Conservation (phyloP, 2,113 vertebrate genomes). For the Eubucco bourcierii region DNA sequence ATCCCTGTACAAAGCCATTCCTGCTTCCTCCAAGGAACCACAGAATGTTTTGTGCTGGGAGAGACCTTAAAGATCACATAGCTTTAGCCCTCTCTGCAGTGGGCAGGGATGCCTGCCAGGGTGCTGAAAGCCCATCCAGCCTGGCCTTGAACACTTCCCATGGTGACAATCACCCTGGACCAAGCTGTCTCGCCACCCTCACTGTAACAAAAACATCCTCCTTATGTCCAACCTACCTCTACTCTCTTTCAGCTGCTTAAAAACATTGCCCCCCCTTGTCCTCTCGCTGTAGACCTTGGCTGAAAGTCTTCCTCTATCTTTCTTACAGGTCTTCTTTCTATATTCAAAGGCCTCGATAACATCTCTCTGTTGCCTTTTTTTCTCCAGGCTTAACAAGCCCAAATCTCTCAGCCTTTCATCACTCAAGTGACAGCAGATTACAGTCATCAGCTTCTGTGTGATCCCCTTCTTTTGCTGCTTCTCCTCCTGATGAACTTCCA, state of each 20-base stretch:
- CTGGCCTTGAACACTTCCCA: neutral
- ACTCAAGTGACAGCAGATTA: neutral
- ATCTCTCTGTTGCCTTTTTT: neutral
- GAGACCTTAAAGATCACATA: neutral
- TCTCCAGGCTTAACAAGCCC: neutral
- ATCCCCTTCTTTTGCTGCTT: neutral
- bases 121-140: neutral
- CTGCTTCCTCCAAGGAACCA: neutral
- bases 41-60: neutral
- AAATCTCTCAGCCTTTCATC: neutral
- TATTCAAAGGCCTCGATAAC: neutral
- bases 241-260: neutral
- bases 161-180: neutral
- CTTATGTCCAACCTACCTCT: neutral
- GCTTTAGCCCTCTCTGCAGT: neutral
- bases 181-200: neutral
- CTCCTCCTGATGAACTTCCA: neutral
- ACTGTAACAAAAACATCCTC: neutral
- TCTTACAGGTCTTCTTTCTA: neutral
- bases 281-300: neutral
- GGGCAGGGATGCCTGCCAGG: neutral
- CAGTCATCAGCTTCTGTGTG: neutral
- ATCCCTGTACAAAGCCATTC: neutral
- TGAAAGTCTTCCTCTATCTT: neutral
- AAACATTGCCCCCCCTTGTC: accelerated